A percentile compares a stretch with the other conserved stretches of the same genome.
Evolutionary conservation across 2,797 vertebrate species (phyloP).

Genomic region (Poecilia gillii): DNA sequence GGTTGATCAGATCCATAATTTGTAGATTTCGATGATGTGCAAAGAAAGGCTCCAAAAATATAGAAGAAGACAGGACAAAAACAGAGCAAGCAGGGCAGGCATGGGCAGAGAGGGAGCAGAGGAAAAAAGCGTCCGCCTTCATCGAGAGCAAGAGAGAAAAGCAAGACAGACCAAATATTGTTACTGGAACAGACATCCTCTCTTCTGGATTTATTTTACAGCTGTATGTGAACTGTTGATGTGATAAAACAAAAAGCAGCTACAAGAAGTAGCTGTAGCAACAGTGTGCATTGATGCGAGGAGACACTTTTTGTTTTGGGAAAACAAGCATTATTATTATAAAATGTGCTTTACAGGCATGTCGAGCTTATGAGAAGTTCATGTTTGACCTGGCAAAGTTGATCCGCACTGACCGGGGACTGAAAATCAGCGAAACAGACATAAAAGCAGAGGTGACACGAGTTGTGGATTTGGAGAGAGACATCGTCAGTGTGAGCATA

Average conservation of each 20-base stretch:
- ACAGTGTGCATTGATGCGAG: background rate
- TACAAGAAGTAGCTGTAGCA: background rate
- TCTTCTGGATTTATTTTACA: slow-evolving; percentile 51
- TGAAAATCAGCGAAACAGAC: slow-evolving; percentile 73
- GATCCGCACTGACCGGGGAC: slow-evolving; percentile 84
- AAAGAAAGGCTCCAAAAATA: no score
- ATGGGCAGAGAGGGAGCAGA: no score
- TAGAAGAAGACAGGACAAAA: no score
- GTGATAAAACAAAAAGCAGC: slow-evolving; percentile 46
- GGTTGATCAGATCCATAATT: no score
- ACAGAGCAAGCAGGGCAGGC: no score
- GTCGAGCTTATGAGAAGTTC: slow-evolving; percentile 89
- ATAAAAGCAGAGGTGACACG: slow-evolving; percentile 83
- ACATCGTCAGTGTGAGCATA: slow-evolving; percentile 91
- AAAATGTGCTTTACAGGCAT: slow-evolving; percentile 81
- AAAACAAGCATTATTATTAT: slow-evolving; percentile 1
- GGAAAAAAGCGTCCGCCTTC: no score
- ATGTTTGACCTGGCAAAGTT: slow-evolving; percentile 90
- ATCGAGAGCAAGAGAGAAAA: no score
- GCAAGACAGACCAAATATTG: slow-evolving; percentile 55
- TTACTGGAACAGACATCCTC: slow-evolving; percentile 29
- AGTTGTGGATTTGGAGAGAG: slow-evolving; percentile 91
- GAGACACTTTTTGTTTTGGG: slow-evolving; percentile 1
- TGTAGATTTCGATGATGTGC: no score
- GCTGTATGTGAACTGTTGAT: slow-evolving; percentile 20